These are phyloP conservation scores for Amazona ochrocephala DNA, from an alignment of 2,797 vertebrate species.

Conservation along the genomic window DNA sequence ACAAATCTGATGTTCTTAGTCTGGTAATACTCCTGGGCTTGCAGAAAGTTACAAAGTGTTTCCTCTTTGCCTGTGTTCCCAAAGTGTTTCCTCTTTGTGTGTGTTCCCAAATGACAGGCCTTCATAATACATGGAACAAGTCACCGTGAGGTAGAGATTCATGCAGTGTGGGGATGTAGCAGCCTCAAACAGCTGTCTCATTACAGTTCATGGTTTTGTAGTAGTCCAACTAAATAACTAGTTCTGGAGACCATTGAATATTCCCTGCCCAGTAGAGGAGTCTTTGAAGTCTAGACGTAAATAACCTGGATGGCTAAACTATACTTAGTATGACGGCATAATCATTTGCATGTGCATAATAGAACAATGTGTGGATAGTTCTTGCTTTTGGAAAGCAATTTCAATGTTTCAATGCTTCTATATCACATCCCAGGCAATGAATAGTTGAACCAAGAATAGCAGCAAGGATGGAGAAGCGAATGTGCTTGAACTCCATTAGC, in stretches of 20 bases:
- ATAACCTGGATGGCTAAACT: background rate
- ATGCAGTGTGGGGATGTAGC: background rate
- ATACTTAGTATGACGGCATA: background rate
- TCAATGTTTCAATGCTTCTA: background rate
- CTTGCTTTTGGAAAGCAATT: background rate
- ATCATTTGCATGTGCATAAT: background rate
- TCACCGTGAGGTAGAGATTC: background rate
- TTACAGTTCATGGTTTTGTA: background rate
- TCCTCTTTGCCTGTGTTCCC: background rate
- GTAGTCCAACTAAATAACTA: constrained; percentile 20
- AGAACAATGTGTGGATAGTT: background rate
- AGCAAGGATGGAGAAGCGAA: background rate
- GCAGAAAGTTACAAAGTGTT: background rate
- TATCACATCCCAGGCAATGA: background rate
- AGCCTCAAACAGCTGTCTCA: background rate
- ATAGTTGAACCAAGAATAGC: background rate
- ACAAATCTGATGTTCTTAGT: background rate
- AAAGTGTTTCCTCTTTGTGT: background rate
- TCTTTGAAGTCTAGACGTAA: constrained; percentile 23
- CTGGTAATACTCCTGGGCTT: background rate
- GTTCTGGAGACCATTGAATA: constrained; percentile 24
- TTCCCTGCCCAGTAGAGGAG: background rate
- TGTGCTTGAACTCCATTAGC: background rate
- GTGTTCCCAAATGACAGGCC: background rate
- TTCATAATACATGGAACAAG: background rate